These are phyloP conservation scores for Myotis myotis DNA, from an alignment of 2,797 vertebrate species.

Conservation along the genomic window DNA sequence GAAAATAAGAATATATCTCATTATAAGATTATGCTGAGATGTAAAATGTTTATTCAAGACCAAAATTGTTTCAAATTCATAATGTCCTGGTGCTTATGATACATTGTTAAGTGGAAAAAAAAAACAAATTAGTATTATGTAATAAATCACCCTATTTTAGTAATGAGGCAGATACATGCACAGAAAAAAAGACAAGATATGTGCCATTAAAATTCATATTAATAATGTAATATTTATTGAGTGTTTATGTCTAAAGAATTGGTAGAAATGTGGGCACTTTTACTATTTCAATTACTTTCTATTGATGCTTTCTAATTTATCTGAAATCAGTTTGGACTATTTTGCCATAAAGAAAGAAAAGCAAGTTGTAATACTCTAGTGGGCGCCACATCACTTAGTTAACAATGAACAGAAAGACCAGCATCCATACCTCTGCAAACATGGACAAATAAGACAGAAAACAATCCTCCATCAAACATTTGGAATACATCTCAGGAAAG, in stretches of 20 bases:
- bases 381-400: neutral
- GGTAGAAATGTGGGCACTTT: neutral
- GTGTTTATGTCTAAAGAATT: neutral
- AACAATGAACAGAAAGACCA: neutral
- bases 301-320: neutral
- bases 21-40: neutral
- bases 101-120: neutral
- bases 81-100: neutral
- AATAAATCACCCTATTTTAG: neutral
- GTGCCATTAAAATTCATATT: constrained; percentile 18
- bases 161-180: neutral
- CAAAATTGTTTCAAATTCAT: constrained; percentile 36
- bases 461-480: neutral
- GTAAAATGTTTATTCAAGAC: neutral
- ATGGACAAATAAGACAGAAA: neutral
- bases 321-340: neutral
- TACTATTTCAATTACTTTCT: constrained; percentile 41
- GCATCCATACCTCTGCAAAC: neutral
- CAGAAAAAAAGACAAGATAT: neutral
- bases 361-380: neutral
- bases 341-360: constrained; percentile 28
- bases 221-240: neutral
- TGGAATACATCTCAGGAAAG: constrained; percentile 28
- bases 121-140: neutral
- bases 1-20: neutral